Evolutionary conservation across 2,113 vertebrate species (phyloP), one percentile per base, ranked within the genome.

Genomic region (Dicerorhinus sumatrensis): DNA sequence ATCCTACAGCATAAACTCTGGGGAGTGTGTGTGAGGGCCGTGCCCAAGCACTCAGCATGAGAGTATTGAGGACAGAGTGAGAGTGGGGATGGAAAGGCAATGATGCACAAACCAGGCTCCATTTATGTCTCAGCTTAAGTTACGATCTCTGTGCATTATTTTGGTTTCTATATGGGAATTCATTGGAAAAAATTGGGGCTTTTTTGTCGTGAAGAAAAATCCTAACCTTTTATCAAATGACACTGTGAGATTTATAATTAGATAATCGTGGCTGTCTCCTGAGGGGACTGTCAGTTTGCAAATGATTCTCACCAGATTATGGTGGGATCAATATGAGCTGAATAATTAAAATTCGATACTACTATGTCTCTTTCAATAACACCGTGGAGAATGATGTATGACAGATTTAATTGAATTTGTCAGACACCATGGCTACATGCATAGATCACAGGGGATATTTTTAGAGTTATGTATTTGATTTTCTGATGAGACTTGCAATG

Each of bases 331-430:
- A 99, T 99, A 98, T 96, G 73, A 97, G 97, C 98, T 99, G 98
- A 99, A 99, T 99, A 99, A 99, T 99, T 99, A 99, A 99, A 99
- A 99, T 99, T 98, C 98, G 93, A 99, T 99, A 98, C 96, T 98
- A 94, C 98, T 96, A 98, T 94, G 97, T 99, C 98, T 99, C 92
- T 99, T 98, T 99, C 98, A 98, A 98, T 99, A 99, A 99, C 97
- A 97, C 98, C 98, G 97, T 98, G 96, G 98, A 98, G 97, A 99
- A 99, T 99, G 98, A 99, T 99, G 98, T 98, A 99, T 99, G 98
- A 98, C 98, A 98, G 97, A 97, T 98, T 98, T 99, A 99, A 99
- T 98, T 98, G 98, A 98, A 99, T 99, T 98, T 99, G 99, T 98
- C 99, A 99, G 99, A 97, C 91, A 98, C 83, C 58, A 48, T 69